Evolutionary conservation across 1,140 invertebrate species (phyloP).

Genomic region (Drosophila varians): DNA sequence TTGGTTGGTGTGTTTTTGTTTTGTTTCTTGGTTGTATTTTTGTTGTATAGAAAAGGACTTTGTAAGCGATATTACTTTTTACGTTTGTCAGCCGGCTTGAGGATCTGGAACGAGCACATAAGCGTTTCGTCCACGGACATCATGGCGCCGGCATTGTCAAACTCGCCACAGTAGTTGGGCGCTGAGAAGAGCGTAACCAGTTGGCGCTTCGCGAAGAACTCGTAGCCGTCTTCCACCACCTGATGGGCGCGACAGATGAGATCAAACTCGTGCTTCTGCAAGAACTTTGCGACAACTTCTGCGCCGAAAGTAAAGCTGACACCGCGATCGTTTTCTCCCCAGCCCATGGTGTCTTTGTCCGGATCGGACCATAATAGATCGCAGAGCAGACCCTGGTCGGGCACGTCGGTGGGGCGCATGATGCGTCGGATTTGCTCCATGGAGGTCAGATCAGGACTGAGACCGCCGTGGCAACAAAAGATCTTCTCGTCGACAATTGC

Average conservation of each 20-base stretch:
- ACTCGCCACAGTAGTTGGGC: conserved; percentile 99
- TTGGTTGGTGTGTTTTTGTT: conserved; percentile 39
- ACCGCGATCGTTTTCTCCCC: conserved; percentile 98
- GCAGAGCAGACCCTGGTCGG: conserved; percentile 96
- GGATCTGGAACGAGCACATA: conserved; percentile 99
- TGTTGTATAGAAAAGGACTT: conserved; percentile 84
- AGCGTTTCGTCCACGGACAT: conserved; percentile 99
- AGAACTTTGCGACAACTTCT: conserved; percentile 96
- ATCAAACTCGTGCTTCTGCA: conserved; percentile 97
- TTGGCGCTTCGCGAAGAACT: conserved; percentile 99
- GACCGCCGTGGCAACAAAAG: conserved; percentile 98
- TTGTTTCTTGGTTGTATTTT: conserved; percentile 13
- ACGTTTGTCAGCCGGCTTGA: conserved; percentile 99
- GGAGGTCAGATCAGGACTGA: conserved; percentile 94
- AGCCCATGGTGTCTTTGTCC: conserved; percentile 95
- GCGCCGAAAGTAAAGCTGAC: conserved; percentile 98
- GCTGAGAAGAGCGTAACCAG: conserved; percentile 98
- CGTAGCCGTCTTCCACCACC: conserved; percentile 99
- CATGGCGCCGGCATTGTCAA: conserved; percentile 99
- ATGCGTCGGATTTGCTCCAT: conserved; percentile 97
- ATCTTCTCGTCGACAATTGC: conserved; percentile 99
- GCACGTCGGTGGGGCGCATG: conserved; percentile 96
- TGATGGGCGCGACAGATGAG: conserved; percentile 98
- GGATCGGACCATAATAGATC: conserved; percentile 99
- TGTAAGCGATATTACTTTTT: conserved; percentile 95